Conservation (phyloP, 2,888 invertebrate genomes). For the Crematogaster levior region DNA sequence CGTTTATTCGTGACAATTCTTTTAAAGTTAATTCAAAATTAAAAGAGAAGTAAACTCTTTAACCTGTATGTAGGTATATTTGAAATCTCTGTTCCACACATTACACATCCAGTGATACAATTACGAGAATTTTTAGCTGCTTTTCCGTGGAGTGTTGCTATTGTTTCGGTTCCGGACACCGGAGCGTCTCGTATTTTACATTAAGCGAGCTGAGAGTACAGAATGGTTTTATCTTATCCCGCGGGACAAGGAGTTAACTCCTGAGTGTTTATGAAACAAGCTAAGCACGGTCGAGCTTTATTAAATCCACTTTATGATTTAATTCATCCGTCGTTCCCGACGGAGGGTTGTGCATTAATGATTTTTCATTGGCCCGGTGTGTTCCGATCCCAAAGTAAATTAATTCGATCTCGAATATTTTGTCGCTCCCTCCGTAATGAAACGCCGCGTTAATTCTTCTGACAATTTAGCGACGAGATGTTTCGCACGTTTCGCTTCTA, state of each 20-base stretch:
- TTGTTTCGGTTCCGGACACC: neutral
- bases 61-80: neutral
- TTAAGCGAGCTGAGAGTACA: slow-evolving; percentile 51
- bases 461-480: neutral
- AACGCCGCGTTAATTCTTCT: neutral
- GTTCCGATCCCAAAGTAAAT: neutral
- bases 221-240: slow-evolving; percentile 47
- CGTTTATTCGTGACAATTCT: neutral
- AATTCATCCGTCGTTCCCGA: slow-evolving; percentile 46
- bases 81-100: neutral
- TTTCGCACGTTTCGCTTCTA: neutral
- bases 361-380: slow-evolving; percentile 19
- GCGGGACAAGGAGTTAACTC: slow-evolving; percentile 50
- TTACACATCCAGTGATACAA: neutral
- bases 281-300: slow-evolving; percentile 65
- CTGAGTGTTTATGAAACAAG: slow-evolving; percentile 52
- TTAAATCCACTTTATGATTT: slow-evolving; percentile 67
- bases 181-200: slow-evolving; percentile 36
- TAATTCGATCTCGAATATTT: neutral
- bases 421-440: neutral
- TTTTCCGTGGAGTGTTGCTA: neutral
- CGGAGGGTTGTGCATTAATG: slow-evolving; percentile 6
- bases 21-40: too few species aligned
- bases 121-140: slow-evolving; percentile 6
- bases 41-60: too few species aligned